phyloP scores from a whole-genome alignment of 2,797 vertebrate genomes.

The Prunella strophiata region DNA sequence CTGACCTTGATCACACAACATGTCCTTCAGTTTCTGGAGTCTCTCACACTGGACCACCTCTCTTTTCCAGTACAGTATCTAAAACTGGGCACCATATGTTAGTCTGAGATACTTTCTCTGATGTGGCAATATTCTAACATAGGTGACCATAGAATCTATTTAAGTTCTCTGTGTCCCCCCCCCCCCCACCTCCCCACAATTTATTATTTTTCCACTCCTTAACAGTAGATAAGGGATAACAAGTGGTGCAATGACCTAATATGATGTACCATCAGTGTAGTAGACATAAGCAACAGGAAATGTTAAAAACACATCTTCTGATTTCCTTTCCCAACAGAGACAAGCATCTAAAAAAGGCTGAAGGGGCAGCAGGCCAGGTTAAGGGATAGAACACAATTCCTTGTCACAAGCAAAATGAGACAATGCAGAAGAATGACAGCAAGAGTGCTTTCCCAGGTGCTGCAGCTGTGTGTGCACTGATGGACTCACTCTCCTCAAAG shows the following conservation, averaged over 20 bases:
- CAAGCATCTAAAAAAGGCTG: not conserved
- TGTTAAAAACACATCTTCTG: not conserved
- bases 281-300: not conserved
- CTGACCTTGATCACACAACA: not conserved
- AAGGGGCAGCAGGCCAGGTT: not conserved
- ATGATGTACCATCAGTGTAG: not conserved
- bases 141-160: not conserved
- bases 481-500: not conserved
- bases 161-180: not conserved
- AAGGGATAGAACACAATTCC: not conserved
- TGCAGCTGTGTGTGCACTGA: not conserved
- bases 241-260: not conserved
- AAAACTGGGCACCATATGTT: not conserved
- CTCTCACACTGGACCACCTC: not conserved
- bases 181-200: rapidly evolving
- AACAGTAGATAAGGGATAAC: not conserved
- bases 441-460: not conserved
- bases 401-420: not conserved
- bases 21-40: not conserved
- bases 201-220: not conserved
- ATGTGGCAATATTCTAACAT: not conserved
- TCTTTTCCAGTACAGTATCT: not conserved
- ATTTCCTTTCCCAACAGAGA: not conserved
- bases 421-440: not conserved
- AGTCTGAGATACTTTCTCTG: not conserved